Conservation (phyloP, 2,888 invertebrate species). For the Hecatera dysodea region DNA sequence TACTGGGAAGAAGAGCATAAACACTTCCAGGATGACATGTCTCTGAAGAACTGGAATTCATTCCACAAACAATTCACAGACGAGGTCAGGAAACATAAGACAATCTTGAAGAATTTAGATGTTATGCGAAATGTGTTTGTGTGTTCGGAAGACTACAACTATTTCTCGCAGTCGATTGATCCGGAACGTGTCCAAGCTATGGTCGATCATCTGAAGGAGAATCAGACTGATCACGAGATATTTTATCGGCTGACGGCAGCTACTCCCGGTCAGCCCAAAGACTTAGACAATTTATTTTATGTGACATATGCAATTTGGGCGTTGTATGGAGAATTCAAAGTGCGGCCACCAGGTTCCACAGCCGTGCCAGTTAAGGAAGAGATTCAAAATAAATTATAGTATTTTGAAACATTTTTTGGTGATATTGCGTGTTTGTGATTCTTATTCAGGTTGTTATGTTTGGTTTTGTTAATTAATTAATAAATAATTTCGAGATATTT, state of each 20-base stretch:
- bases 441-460: neutral
- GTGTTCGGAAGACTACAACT: too few relatives aligned
- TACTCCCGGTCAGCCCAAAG: neutral
- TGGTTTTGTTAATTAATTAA: too few relatives aligned
- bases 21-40: neutral
- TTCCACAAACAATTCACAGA: neutral
- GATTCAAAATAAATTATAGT: too few relatives aligned
- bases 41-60: slow-evolving; percentile 4
- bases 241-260: neutral
- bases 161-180: neutral
- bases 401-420: too few relatives aligned
- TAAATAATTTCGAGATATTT: too few relatives aligned
- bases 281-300: neutral
- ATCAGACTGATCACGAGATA: neutral
- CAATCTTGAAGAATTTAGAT: slow-evolving; percentile 12
- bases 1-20: slow-evolving; percentile 4
- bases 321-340: neutral
- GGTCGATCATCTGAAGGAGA: neutral
- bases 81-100: slow-evolving; percentile 3
- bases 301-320: neutral
- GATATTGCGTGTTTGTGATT: neutral
- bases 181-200: neutral
- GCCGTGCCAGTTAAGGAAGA: too few relatives aligned
- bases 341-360: neutral
- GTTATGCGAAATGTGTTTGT: neutral